Conservation (phyloP, 2,797 vertebrate genomes). For the Crax fasciolata region DNA sequence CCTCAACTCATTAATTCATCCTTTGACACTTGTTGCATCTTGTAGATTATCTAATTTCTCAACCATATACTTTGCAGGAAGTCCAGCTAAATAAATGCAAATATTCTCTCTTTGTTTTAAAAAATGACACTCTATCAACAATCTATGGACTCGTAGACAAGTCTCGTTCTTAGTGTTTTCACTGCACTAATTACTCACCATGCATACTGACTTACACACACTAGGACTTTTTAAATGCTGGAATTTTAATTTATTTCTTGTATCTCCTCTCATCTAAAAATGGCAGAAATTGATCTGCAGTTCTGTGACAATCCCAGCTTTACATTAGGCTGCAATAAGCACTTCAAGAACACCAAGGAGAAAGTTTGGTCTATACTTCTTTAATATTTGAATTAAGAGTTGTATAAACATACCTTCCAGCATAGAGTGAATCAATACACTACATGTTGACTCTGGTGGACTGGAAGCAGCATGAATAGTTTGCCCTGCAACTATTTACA, state of each 20-base stretch:
- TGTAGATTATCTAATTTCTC: not conserved
- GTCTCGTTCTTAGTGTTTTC: not conserved
- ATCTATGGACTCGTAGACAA: not conserved
- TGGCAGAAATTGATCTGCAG: not conserved
- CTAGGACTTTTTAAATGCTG: not conserved
- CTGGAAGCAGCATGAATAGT: not conserved
- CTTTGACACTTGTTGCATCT: not conserved
- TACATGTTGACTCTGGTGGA: not conserved
- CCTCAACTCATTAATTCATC: not conserved
- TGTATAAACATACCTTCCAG: not conserved
- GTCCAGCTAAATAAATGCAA: not conserved
- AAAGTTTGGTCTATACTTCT: not conserved
- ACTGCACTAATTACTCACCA: not conserved
- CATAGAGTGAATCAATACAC: not conserved
- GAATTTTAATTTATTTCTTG: not conserved
- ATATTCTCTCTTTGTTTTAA: not conserved
- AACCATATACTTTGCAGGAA: not conserved
- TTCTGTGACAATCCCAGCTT: not conserved
- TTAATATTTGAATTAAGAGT: not conserved
- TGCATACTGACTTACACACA: not conserved
- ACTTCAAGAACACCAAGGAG: accelerated
- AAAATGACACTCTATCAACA: not conserved
- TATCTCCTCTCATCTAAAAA: not conserved
- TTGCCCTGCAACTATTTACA: slow-evolving; percentile 3
- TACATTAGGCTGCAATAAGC: not conserved